These are phyloP conservation scores for Copidosoma aretas DNA, from an alignment of 2,888 invertebrate genomes.

Conservation along the genomic window DNA sequence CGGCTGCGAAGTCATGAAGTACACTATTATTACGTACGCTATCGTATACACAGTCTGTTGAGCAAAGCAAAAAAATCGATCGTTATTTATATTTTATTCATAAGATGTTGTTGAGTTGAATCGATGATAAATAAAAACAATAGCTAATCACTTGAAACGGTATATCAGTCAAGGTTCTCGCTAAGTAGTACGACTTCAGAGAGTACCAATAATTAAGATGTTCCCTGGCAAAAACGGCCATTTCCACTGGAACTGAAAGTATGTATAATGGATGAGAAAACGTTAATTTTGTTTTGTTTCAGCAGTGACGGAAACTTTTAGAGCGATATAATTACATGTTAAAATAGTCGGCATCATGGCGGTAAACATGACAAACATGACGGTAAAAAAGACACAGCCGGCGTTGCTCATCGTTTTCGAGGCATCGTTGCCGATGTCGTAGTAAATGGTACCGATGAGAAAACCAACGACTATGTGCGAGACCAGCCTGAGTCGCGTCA, in stretches of 20 bases:
- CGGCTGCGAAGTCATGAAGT: slow-evolving; percentile 96
- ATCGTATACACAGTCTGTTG: slow-evolving; percentile 60
- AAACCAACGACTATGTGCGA: slow-evolving; percentile 89
- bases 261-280: neutral
- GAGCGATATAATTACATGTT: slow-evolving; percentile 79
- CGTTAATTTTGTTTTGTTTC: too few species aligned
- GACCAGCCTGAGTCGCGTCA: slow-evolving; percentile 87
- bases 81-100: too few species aligned
- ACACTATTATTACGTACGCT: slow-evolving; percentile 75
- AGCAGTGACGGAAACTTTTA: neutral
- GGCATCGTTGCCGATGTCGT: slow-evolving; percentile 91
- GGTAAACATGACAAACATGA: slow-evolving; percentile 96
- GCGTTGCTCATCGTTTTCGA: slow-evolving; percentile 94
- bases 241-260: slow-evolving; percentile 88
- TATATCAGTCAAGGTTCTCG: slow-evolving; percentile 94
- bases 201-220: slow-evolving; percentile 98
- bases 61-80: slow-evolving; percentile 24
- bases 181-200: slow-evolving; percentile 93
- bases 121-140: too few species aligned
- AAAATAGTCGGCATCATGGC: slow-evolving; percentile 98
- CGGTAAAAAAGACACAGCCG: slow-evolving; percentile 94
- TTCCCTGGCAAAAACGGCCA: slow-evolving; percentile 93
- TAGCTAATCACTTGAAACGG: slow-evolving; percentile 83
- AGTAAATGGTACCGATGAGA: slow-evolving; percentile 91
- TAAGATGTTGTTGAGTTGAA: too few species aligned